Percentiles rank a stretch among this genome's conserved stretches.
Conservation (phyloP, 2,888 invertebrate species). For the Ellobium chinense region DNA sequence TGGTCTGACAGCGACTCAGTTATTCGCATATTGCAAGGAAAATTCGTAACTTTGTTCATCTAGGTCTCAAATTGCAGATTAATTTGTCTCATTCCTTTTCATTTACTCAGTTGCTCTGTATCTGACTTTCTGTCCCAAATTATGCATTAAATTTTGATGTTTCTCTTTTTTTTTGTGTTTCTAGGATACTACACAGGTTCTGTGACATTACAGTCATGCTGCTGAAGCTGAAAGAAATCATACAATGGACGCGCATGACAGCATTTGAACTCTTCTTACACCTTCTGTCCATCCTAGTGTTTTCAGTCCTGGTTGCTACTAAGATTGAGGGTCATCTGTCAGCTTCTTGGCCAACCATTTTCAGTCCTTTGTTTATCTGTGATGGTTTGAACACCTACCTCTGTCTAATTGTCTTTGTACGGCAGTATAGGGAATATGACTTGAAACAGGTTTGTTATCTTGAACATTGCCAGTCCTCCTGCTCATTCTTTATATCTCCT, state of each 20-base stretch:
- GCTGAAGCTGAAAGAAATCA: constrained; percentile 92
- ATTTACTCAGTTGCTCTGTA: too few relatives aligned
- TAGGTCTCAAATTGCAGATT: too few relatives aligned
- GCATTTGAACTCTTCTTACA: constrained; percentile 97
- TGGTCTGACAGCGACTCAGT: too few relatives aligned
- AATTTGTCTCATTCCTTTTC: too few relatives aligned
- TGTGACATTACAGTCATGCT: constrained; percentile 86
- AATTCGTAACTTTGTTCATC: too few relatives aligned
- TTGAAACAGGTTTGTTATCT: constrained; percentile 46
- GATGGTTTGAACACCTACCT: constrained; percentile 97
- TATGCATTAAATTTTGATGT: too few relatives aligned
- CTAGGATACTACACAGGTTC: too few relatives aligned
- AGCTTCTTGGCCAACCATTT: constrained; percentile 92
- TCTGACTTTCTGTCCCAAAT: too few relatives aligned
- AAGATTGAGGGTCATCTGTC: constrained; percentile 85
- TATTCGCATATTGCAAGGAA: too few relatives aligned
- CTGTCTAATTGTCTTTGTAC: constrained; percentile 94
- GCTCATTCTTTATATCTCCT: too few relatives aligned
- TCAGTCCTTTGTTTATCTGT: constrained; percentile 93
- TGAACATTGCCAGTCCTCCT: too few relatives aligned
- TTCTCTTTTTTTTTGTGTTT: too few relatives aligned
- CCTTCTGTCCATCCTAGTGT: constrained; percentile 89
- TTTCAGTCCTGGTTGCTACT: constrained; percentile 90
- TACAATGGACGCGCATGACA: constrained; percentile 95
- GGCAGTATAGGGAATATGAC: constrained; percentile 89